Conservation (phyloP, 2,888 invertebrate species). For the Drosophila rellima region DNA sequence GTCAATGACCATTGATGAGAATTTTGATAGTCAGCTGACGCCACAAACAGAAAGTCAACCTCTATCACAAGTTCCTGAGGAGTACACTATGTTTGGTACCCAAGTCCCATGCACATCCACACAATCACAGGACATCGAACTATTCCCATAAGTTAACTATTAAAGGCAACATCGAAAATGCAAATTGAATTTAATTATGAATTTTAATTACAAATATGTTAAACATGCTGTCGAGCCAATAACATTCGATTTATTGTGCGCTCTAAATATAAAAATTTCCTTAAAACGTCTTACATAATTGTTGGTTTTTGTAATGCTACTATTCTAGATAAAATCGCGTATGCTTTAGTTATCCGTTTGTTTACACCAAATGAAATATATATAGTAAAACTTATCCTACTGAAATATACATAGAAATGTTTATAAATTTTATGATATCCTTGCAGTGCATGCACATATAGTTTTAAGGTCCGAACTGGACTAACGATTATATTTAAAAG, state of each 20-base stretch:
- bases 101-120: conserved; percentile 60
- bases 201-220: conserved; percentile 27
- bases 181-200: conserved; percentile 9
- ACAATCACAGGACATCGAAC: conserved; percentile 31
- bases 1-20: conserved; percentile 32
- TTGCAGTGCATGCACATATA: conserved; percentile 10
- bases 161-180: conserved; percentile 16
- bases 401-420: conserved; percentile 40
- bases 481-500: background rate
- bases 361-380: conserved; percentile 22
- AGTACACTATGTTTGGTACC: conserved; percentile 46
- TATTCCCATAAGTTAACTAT: conserved; percentile 16
- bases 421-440: conserved; percentile 11
- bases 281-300: conserved; percentile 36
- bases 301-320: conserved; percentile 22
- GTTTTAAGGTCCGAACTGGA: background rate
- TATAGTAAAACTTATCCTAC: conserved; percentile 43
- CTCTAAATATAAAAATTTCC: conserved; percentile 50
- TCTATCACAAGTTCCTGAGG: background rate
- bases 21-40: conserved; percentile 3
- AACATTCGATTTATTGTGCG: conserved; percentile 52
- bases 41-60: conserved; percentile 29
- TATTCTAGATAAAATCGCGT: conserved; percentile 56
- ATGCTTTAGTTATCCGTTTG: conserved; percentile 15
- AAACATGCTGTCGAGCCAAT: conserved; percentile 28